These are phyloP conservation scores for Diplosoma virens DNA, from an alignment of 23 tunicate species.

Conservation along the genomic window DNA sequence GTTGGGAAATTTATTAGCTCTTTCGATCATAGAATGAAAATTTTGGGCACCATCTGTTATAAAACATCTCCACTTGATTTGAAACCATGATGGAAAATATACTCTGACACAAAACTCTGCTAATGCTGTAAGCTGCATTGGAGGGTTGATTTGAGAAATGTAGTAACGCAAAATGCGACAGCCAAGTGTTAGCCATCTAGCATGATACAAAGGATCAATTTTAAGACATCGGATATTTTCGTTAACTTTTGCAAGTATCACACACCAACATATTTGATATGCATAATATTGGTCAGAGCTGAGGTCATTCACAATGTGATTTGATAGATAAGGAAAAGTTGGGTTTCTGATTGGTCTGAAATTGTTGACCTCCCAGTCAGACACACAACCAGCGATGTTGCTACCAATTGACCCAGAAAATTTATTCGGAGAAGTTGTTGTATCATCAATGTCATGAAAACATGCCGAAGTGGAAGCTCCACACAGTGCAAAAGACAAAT, in stretches of 20 bases:
- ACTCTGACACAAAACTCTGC: conserved; percentile 25
- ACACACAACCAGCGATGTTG: conserved; percentile 18
- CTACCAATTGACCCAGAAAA: conserved; percentile 30
- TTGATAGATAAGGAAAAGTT: not conserved
- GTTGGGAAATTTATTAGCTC: conserved; percentile 5
- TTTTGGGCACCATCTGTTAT: conserved; percentile 27
- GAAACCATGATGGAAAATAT: conserved; percentile 24
- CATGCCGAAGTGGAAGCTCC: conserved; percentile 26
- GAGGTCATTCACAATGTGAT: conserved; percentile 19
- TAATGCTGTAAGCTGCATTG: not conserved
- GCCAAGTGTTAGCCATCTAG: conserved; percentile 32
- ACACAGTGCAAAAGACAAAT: conserved; percentile 20
- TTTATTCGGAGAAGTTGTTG: not conserved
- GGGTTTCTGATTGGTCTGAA: conserved; percentile 30
- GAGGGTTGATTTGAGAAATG: conserved; percentile 5
- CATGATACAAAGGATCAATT: conserved; percentile 23
- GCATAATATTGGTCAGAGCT: conserved; percentile 37
- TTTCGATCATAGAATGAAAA: not conserved
- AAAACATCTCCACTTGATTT: not conserved
- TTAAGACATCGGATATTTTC: conserved; percentile 3
- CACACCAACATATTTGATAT: conserved; percentile 8
- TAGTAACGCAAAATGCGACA: conserved; percentile 22
- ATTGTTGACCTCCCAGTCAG: conserved; percentile 23
- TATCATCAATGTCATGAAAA: not conserved
- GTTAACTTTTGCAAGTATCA: conserved; percentile 14